A percentile compares a stretch with the other conserved stretches of the same genome.
Conservation (phyloP, 2,113 vertebrate genomes). For the Paradisaea rubra region DNA sequence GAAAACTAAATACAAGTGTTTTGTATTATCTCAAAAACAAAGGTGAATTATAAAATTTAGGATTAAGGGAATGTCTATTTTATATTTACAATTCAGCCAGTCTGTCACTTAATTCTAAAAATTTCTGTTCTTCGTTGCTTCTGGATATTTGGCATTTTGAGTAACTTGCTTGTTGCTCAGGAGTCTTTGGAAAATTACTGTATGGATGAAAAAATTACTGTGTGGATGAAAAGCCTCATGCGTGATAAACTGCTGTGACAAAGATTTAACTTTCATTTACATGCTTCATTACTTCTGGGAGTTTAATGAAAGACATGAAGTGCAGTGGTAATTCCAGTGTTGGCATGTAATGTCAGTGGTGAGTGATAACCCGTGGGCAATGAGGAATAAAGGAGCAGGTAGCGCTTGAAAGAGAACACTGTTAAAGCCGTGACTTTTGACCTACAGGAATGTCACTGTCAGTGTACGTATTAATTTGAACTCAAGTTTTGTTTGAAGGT, state of each 20-base stretch:
- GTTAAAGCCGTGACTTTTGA: neutral
- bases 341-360: neutral
- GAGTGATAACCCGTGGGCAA: neutral
- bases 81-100: neutral
- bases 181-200: neutral
- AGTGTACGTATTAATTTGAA: neutral
- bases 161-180: neutral
- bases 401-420: neutral
- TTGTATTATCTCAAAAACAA: neutral
- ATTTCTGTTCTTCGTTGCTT: neutral
- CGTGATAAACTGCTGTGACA: slow-evolving; percentile 1
- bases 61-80: neutral
- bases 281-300: slow-evolving; percentile 12
- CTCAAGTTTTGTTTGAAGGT: neutral
- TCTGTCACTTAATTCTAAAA: neutral
- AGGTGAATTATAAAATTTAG: neutral
- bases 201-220: neutral
- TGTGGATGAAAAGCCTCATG: neutral
- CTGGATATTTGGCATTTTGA: slow-evolving; percentile 25
- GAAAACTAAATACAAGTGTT: neutral
- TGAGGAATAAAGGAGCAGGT: neutral
- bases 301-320: slow-evolving; percentile 3
- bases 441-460: neutral
- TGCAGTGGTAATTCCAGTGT: neutral
- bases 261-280: slow-evolving; percentile 22